Evolutionary conservation across 2,888 invertebrate species (phyloP).

Genomic region (Chirona hameri): DNA sequence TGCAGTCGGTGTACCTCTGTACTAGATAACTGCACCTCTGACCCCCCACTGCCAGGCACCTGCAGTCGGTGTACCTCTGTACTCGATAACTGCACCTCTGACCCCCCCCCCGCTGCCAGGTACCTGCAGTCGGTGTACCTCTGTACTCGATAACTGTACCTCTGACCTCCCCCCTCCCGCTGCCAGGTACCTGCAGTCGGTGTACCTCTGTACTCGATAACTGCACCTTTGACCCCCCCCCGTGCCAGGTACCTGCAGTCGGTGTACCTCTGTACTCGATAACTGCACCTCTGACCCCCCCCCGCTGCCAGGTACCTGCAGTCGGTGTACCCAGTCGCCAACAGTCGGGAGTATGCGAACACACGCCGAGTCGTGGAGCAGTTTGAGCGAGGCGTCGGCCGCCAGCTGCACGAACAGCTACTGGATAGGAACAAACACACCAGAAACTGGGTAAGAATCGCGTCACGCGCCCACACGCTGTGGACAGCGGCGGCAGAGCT

Average conservation of each 20-base stretch:
- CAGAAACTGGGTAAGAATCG: constrained; percentile 55
- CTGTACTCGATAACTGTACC: too few species aligned
- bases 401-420: constrained; percentile 51
- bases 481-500: too few species aligned
- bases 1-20: background rate
- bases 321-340: constrained; percentile 52
- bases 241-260: too few species aligned
- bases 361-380: constrained; percentile 51
- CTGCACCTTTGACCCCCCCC: too few species aligned
- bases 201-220: too few species aligned
- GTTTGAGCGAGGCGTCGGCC: constrained; percentile 54
- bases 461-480: too few species aligned
- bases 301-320: constrained; percentile 52
- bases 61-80: background rate
- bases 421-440: constrained; percentile 48
- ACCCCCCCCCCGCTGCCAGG: too few species aligned
- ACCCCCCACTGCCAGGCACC: background rate
- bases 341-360: constrained; percentile 49
- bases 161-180: too few species aligned
- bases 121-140: background rate
- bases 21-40: background rate
- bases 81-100: background rate
- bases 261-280: background rate
- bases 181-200: background rate
- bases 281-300: too few species aligned